phyloP scores from a whole-genome alignment of 2,888 invertebrate species.

The Nomada fucata region DNA sequence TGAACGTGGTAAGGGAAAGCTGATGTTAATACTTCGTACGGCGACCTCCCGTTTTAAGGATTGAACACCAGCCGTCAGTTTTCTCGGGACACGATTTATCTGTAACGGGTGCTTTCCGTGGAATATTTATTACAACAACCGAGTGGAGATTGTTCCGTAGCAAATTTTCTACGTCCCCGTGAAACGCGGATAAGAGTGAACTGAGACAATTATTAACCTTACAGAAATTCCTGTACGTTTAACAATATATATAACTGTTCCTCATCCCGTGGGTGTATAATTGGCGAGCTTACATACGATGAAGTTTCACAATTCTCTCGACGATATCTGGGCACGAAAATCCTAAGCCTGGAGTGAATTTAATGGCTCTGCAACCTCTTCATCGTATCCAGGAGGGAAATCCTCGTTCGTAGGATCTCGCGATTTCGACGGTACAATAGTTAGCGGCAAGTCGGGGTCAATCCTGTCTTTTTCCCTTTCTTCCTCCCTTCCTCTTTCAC shows the following conservation, averaged over 20 bases:
- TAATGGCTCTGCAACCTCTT: background rate
- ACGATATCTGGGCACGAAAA: conserved; percentile 5
- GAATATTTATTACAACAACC: background rate
- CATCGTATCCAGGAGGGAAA: background rate
- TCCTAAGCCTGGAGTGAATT: background rate
- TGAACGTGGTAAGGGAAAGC: conserved; percentile 24
- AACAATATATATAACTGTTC: background rate
- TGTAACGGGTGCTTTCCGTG: background rate
- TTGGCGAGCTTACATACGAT: background rate
- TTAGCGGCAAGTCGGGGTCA: conserved; percentile 48
- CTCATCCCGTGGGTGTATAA: background rate
- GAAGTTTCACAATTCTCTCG: background rate
- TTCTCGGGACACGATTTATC: background rate
- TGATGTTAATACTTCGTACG: conserved; percentile 31
- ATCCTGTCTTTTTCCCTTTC: conserved; percentile 19
- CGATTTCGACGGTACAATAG: conserved; percentile 18
- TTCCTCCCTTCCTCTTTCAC: background rate
- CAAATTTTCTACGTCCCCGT: background rate
- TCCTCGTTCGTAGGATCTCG: conserved; percentile 1
- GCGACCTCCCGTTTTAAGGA: background rate
- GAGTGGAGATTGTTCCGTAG: too few species aligned
- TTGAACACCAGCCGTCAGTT: background rate
- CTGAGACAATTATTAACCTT: background rate
- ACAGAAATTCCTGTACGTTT: background rate
- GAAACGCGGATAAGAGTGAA: background rate